Percentiles rank a stretch among this genome's conserved stretches.
phyloP scores from a whole-genome alignment of 2,113 vertebrate species.

The Scopus umbretta region DNA sequence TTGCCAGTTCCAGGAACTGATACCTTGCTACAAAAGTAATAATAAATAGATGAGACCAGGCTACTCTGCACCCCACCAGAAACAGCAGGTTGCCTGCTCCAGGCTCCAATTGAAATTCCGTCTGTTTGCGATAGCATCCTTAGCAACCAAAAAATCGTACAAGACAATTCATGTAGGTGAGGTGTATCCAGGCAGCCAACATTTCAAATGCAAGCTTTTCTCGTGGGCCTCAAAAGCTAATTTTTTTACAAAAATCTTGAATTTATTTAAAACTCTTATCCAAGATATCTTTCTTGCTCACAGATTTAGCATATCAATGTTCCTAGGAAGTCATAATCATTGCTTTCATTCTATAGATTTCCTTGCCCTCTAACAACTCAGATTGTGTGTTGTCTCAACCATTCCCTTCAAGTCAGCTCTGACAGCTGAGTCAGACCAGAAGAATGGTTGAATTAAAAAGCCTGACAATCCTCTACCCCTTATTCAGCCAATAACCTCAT shows the following conservation, averaged over 20 bases:
- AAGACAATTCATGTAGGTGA: conserved; percentile 52
- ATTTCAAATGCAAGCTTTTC: conserved; percentile 42
- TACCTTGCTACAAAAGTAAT: not conserved
- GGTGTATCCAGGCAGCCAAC: conserved; percentile 47
- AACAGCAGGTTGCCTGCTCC: conserved; percentile 2
- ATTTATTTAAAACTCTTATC: conserved; percentile 19
- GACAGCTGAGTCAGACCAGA: conserved; percentile 61
- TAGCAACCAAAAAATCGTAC: conserved; percentile 45
- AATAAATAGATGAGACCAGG: not conserved
- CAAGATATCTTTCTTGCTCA: not conserved
- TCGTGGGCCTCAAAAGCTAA: not conserved
- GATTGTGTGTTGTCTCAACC: conserved; percentile 51
- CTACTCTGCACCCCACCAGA: not conserved
- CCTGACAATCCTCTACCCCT: conserved; percentile 17
- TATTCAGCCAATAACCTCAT: conserved; percentile 43
- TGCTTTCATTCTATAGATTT: conserved; percentile 63
- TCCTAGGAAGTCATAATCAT: conserved; percentile 43
- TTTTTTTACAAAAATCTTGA: conserved; percentile 13
- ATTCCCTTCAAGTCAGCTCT: conserved; percentile 35
- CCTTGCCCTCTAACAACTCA: conserved; percentile 49
- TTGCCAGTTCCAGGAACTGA: not conserved
- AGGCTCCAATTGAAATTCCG: conserved; percentile 13
- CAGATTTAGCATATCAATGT: conserved; percentile 54
- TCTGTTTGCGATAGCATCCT: conserved; percentile 43
- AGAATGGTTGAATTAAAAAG: conserved; percentile 44